Conservation (phyloP, 2,797 vertebrate genomes). For the Danio choprae region DNA sequence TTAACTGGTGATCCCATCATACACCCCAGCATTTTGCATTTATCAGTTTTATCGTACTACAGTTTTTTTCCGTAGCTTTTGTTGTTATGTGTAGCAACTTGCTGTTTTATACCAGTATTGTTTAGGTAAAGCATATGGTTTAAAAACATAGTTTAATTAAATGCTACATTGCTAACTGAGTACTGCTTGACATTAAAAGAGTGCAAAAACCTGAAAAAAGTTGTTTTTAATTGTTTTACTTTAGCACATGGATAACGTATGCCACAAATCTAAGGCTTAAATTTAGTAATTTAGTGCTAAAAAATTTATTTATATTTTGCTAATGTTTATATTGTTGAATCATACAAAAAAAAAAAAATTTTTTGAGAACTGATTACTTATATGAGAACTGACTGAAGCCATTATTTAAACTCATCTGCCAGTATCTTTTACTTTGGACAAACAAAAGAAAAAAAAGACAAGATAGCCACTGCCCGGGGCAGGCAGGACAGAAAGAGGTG, state of each 20-base stretch:
- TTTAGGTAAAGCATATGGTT: too few relatives aligned
- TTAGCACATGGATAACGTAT: background rate
- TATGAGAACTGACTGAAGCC: background rate
- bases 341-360: background rate
- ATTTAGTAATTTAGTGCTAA: background rate
- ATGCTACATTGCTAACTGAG: too few relatives aligned
- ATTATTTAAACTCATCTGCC: background rate
- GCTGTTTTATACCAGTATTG: too few relatives aligned
- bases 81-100: too few relatives aligned
- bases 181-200: too few relatives aligned
- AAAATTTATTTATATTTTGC: background rate
- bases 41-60: too few relatives aligned
- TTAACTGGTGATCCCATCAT: too few relatives aligned
- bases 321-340: background rate
- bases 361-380: background rate
- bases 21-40: too few relatives aligned
- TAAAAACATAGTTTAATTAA: too few relatives aligned
- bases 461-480: conserved; percentile 49
- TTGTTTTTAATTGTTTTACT: background rate
- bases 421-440: conserved; percentile 42
- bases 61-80: too few relatives aligned
- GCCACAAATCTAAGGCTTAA: background rate
- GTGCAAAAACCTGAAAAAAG: too few relatives aligned
- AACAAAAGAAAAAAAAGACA: conserved; percentile 52
- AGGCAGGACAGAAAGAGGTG: conserved; percentile 52